Evolutionary conservation across 2,888 invertebrate genomes (phyloP), one percentile per base, ranked within the genome.

Genomic region (Rhamphomyia laevipes): DNA sequence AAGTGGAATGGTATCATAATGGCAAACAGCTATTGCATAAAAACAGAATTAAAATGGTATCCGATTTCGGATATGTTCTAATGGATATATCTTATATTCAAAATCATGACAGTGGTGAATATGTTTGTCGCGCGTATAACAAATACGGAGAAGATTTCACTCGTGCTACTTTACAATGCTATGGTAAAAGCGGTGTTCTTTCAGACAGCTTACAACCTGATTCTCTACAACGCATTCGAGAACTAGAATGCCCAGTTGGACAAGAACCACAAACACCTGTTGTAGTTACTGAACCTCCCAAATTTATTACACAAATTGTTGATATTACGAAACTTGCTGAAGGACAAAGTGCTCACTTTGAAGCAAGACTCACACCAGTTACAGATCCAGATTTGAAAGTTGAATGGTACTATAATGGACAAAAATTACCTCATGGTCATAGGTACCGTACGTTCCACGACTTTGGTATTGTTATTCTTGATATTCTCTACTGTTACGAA

Each of bases 391-490:
- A 92, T 59, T 77, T 96, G 54, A 84, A 84, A 57, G 92, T 95
- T 16, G 94, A 95, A 71, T 95, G 95, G 95, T 91, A 84, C 70
- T 91, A 88, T 66, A 91, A 94, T 64, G 92, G 90, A 52, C 84
- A 88, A 68, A 92, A 91, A 66, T 73, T 94, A 58, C 89, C 91
- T 2, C 86, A 88, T 72, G 97, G 96, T 46, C 95, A 96, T 70
- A 83, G 97, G 57, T 97, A 94, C 71, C 82, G 95, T 59, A 95
- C 95, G 48, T 93, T 95, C 84, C 92, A 95, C 65, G 95, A 96
- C 65, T 96, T 96, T 68, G 95, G 95, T 53, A 90, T 93, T 63
- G 95, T 95, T 45, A 93, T 94, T 59, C 76, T 96, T 63, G 95
- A 95, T 63, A 94, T 96, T 59, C 72, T 93, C 35, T 95, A 94